Evolutionary conservation across 2,113 vertebrate genomes (phyloP).

Genomic region (Panthera leo): DNA sequence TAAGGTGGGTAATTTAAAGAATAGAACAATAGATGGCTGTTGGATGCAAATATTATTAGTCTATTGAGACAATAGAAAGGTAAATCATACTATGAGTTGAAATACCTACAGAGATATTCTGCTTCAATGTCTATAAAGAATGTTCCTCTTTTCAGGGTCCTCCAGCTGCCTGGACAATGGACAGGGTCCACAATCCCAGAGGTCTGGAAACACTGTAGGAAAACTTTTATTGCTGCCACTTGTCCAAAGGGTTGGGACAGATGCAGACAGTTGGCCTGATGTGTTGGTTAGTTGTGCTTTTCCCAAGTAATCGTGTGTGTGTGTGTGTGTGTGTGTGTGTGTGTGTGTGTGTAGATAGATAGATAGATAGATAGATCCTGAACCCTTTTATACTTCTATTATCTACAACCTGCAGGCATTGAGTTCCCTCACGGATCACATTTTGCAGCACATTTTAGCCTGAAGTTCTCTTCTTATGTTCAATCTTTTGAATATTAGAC

Average conservation of each 20-base stretch:
- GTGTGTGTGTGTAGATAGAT: too few relatives aligned
- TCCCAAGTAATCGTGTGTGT: background rate
- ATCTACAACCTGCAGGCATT: too few relatives aligned
- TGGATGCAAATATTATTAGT: background rate
- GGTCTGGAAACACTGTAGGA: background rate
- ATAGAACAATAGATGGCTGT: background rate
- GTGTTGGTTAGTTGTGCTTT: background rate
- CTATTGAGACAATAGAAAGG: background rate
- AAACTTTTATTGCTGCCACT: background rate
- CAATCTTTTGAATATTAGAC: background rate
- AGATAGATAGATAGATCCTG: background rate
- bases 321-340: background rate
- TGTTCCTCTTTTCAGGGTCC: background rate
- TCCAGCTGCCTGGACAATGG: background rate
- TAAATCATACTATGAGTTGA: too few relatives aligned
- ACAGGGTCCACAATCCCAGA: background rate
- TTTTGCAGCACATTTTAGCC: background rate
- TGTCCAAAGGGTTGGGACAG: background rate
- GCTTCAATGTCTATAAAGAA: background rate
- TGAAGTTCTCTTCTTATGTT: background rate
- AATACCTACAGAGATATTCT: background rate
- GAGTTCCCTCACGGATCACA: too few relatives aligned
- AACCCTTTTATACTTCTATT: background rate
- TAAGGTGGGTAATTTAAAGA: background rate
- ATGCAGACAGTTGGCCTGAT: background rate